Conservation (phyloP, 1,140 invertebrate genomes). For the Pogonognathellus flavescens region DNA sequence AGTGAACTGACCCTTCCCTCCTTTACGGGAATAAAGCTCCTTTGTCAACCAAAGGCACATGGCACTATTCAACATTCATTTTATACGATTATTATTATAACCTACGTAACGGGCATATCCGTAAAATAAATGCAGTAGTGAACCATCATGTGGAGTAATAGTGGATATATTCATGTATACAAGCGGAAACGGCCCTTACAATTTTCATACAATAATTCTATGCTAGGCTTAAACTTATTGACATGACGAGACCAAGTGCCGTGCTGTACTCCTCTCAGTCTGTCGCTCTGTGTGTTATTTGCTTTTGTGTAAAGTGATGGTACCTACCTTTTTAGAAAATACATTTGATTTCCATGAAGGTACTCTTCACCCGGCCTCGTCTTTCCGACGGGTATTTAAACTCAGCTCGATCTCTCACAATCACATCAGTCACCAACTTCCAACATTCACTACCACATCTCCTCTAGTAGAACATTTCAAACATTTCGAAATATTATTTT, state of each 20-base stretch:
- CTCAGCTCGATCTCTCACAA: background rate
- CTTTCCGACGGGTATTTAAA: conserved; percentile 45
- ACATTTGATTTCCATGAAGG: conserved; percentile 24
- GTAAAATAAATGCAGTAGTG: background rate
- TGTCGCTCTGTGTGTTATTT: background rate
- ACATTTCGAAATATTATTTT: background rate
- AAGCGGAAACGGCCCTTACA: conserved; percentile 42
- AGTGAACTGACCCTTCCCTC: conserved; percentile 43
- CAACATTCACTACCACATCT: background rate
- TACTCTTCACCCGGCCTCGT: background rate
- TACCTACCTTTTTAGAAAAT: conserved; percentile 47
- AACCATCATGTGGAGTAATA: background rate
- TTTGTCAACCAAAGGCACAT: conserved; percentile 45
- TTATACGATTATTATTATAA: background rate
- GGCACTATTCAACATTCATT: conserved; percentile 34
- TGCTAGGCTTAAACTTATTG: conserved; percentile 38
- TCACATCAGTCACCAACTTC: conserved; percentile 6
- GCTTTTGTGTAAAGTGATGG: conserved; percentile 11
- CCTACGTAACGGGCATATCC: background rate
- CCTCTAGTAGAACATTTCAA: background rate
- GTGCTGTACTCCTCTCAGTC: background rate
- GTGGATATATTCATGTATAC: background rate
- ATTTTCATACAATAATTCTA: conserved; percentile 46
- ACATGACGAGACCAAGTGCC: conserved; percentile 17
- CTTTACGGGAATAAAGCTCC: conserved; percentile 1